phyloP scores from a whole-genome alignment of 2,113 vertebrate genomes.

The Strix uralensis region DNA sequence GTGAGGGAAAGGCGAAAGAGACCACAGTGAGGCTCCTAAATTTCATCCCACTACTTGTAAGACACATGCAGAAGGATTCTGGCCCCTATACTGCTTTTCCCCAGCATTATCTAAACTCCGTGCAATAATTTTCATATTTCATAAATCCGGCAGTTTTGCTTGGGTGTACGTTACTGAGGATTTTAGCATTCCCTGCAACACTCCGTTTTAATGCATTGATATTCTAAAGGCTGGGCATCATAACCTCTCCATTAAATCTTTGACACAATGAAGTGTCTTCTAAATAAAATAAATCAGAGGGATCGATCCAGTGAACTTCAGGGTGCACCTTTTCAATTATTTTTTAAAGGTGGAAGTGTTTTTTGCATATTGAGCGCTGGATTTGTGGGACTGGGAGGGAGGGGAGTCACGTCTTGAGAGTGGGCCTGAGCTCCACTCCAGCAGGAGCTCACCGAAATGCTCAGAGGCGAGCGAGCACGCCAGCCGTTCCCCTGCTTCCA shows the following conservation, averaged over 20 bases:
- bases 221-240: slow-evolving; percentile 28
- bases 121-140: not conserved
- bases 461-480: fast-evolving
- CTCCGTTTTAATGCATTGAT: not conserved
- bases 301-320: slow-evolving; percentile 46
- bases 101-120: not conserved
- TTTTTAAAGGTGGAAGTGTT: slow-evolving; percentile 43
- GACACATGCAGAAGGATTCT: not conserved
- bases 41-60: not conserved
- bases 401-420: not conserved
- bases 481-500: not conserved
- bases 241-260: slow-evolving; percentile 58
- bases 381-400: not conserved
- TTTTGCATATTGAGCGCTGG: not conserved
- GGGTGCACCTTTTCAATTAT: slow-evolving; percentile 46
- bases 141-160: not conserved
- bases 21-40: not conserved
- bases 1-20: not conserved
- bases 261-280: slow-evolving; percentile 61
- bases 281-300: slow-evolving; percentile 54
- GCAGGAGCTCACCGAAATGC: not conserved
- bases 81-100: not conserved
- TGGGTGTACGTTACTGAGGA: not conserved
- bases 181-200: slow-evolving; percentile 24
- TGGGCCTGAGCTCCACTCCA: not conserved